Evolutionary conservation across 2,797 vertebrate species (phyloP), one percentile per base, ranked within the genome.

Genomic region (Aphelocoma californica): DNA sequence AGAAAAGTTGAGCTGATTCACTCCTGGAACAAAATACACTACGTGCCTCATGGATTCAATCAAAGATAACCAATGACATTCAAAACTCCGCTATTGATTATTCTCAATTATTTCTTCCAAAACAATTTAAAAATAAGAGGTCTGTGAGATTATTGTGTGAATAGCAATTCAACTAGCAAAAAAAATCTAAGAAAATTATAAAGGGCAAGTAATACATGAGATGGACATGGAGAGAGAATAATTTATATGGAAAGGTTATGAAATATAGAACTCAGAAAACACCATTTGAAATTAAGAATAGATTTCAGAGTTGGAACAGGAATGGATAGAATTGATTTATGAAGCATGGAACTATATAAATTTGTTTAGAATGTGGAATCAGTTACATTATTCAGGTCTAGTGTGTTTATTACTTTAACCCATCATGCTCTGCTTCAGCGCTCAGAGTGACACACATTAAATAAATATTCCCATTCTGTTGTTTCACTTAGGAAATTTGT

Each of bases 321-420:
- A 90, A 84, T 42, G 29, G 36, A 50, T 73, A 64, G 48, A 93
- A 94, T 65, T 70, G 36, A 87, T 91, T 94, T 84, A 83, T 66
- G 88, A 89, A 93, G 69, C 92, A 88, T 45, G 7, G 38, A 94
- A 86, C 53, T 83, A 53, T 56, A 75, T 45, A 86, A 72, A 94
- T 95, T 84, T 94, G 29, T 89, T 93, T 92, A 60, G 47, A 77
- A 61, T 78, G 24, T 86, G 51, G 50, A 93, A 90, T 82, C 64
- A 72, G 50, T 79, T 84, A 70, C 57, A 73, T 81, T 92, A 94
- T 85, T 95, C 73, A 92, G 36, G 24, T 58, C 54, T 82, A 42
- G 6, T 24, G 23, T 71, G 34, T 92, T 90, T 86, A 92, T 86
- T 95, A 62, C 38, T 96, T 96, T 96, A 95, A 95, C 84, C 57